Evolutionary conservation across 2,113 vertebrate genomes (phyloP), one percentile per base, ranked within the genome.

Genomic region (Vidua chalybeata): DNA sequence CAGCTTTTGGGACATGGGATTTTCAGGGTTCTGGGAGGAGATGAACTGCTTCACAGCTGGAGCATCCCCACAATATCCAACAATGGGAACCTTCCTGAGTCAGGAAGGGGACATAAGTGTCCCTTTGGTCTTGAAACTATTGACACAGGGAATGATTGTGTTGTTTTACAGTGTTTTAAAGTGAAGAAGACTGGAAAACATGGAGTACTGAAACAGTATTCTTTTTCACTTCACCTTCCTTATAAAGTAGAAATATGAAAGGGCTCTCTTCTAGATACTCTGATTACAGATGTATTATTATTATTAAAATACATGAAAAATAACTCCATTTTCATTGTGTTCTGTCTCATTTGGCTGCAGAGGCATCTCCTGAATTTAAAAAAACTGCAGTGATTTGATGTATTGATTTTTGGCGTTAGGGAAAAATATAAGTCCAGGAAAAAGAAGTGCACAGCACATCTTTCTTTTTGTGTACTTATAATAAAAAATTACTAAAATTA

Each of bases 281-380:
- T 69, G n/a, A n/a, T 93, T 78, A 48, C 19, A 10, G 7, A 48
- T 84, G 20, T 10, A 9, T 63, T 75, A n/a, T 39, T 64, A 23
- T 13, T 76, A 67, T 84, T 75, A 58, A 84, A 41, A 45, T n/a
- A 61, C 17, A 23, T 61, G 7, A 48, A 64, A 89, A 79, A 54
- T 27, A 79, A 41, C 8, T 64, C 30, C 0, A 2, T 75, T 90
- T 79, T 63, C 0, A 0, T 59, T 72, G 31, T 61, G 10, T 61
- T 74, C 37, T 43, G 23, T 85, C 41, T 69, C 41, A 49, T 85
- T 79, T 67, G 66, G 37, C 27, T 80, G 39, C 19, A 85, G 41
- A 56, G 45, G 6, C 43, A 28, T 87, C 30, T 87, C 11, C 31
- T 73, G 31, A 69, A 73, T 87, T 72, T 24, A 69, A 93, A 49